Evolutionary conservation across 2,113 vertebrate genomes (phyloP), one percentile per base, ranked within the genome.

Genomic region (Sminthopsis crassicaudata): DNA sequence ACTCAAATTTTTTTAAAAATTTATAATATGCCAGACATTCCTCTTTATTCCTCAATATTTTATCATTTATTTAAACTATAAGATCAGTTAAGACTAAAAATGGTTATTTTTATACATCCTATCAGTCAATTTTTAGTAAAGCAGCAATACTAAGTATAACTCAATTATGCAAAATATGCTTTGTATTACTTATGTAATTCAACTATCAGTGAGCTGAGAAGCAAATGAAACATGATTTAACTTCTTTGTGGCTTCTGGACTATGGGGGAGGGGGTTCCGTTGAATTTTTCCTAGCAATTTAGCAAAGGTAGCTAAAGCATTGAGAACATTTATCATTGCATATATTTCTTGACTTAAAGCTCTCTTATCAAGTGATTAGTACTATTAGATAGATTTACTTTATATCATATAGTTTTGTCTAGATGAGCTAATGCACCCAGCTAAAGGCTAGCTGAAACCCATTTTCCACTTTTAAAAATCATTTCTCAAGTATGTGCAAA

Each of bases 101-200:
- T 95, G 94, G 92, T 90, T 90, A 90, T 89, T 89, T 24, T 46
- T 96, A 94, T 94, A 96, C 94, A 96, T 30, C 30, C 2, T 25
- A 94, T 96, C 94, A 95, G 89, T 57, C 93, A 48, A 93, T 97
- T 96, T 96, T 96, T 94, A 95, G 94, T 93, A 95, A 96, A 96
- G 94, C 92, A 93, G 93, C 89, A 94, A 97, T 96, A 25, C 93
- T 95, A 96, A 84, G 93, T 95, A 94, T 93, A 97, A 93, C 91
- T 94, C 91, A 97, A 96, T 98, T 96, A 97, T 92, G 19, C 94
- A 93, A 93, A 92, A 94, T 46, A 95, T 92, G 90, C 93, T 97
- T 96, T 97, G 97, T 96, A 97, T 97, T 97, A 95, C 88, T 60
- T 94, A 90, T 96, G 88, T 95, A 97, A 97, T 97, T 92, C 95